Evolutionary conservation across 2,888 invertebrate species (phyloP).

Genomic region (Linnaemya vulpina): DNA sequence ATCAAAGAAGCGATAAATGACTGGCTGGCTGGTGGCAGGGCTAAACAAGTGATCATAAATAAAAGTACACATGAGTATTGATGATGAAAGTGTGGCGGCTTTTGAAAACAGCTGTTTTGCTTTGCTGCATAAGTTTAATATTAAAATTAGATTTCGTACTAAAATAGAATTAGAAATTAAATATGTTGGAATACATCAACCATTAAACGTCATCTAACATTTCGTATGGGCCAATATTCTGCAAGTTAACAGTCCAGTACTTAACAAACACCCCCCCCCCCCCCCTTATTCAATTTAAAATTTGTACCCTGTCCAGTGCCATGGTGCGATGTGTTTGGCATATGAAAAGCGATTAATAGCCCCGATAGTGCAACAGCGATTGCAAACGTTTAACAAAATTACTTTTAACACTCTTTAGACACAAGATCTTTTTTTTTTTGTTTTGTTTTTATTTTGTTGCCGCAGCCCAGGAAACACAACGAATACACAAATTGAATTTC

Average conservation of each 20-base stretch:
- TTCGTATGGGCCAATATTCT: not conserved
- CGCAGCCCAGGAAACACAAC: not conserved
- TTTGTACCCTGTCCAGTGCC: not conserved
- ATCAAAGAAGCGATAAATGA: conserved; percentile 58
- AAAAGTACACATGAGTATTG: too few species aligned
- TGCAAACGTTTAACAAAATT: conserved; percentile 69
- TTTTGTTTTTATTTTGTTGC: not conserved
- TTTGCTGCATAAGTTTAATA: too few species aligned
- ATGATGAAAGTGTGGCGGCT: too few species aligned
- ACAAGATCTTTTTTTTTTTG: conserved; percentile 16
- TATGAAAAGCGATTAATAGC: conserved; percentile 59
- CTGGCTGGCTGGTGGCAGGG: conserved; percentile 65
- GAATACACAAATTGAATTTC: conserved; percentile 63
- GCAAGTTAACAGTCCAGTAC: not conserved
- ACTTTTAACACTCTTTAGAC: conserved; percentile 64
- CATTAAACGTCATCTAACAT: too few species aligned
- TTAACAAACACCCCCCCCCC: not conserved
- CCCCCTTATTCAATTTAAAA: not conserved
- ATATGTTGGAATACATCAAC: too few species aligned
- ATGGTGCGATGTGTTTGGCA: conserved; percentile 8
- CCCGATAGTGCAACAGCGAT: conserved; percentile 61
- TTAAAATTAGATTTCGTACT: too few species aligned
- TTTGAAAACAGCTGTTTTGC: too few species aligned
- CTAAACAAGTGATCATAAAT: too few species aligned
- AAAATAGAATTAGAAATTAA: too few species aligned